These are phyloP conservation scores for Balanococcus diminutus DNA, from an alignment of 2,888 invertebrate genomes.

Conservation along the genomic window DNA sequence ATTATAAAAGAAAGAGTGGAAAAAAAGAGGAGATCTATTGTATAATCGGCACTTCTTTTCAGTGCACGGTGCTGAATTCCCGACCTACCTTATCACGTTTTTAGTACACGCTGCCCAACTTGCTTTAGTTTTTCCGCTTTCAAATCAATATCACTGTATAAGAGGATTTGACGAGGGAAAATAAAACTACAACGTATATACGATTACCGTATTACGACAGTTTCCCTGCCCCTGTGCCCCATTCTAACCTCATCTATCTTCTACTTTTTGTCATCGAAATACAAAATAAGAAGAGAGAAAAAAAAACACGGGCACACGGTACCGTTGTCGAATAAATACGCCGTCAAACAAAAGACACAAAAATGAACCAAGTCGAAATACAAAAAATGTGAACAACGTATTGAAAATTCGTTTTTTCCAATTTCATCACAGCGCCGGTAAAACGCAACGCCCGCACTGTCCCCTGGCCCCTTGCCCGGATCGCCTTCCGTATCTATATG, in stretches of 20 bases:
- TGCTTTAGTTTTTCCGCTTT: slow-evolving; percentile 23
- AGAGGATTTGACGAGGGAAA: slow-evolving; percentile 9
- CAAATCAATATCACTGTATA: slow-evolving; percentile 8
- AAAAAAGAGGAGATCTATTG: not conserved
- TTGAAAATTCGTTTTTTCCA: slow-evolving; percentile 27
- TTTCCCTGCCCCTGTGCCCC: not conserved
- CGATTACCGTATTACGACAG: slow-evolving; percentile 27
- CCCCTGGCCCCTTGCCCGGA: not conserved
- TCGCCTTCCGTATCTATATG: not conserved
- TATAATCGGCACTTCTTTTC: not conserved
- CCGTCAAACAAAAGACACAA: slow-evolving; percentile 31
- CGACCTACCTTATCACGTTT: slow-evolving; percentile 1
- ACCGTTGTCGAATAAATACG: slow-evolving; percentile 8
- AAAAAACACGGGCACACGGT: not conserved
- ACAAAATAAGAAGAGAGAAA: not conserved
- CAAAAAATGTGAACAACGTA: slow-evolving; percentile 31
- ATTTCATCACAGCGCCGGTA: not conserved
- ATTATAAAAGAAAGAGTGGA: not conserved
- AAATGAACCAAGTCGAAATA: slow-evolving; percentile 19
- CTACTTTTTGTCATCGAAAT: not conserved
- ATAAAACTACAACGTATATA: slow-evolving; percentile 14
- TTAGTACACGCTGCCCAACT: not conserved
- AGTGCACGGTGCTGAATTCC: not conserved
- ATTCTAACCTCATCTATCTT: not conserved
- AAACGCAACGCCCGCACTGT: not conserved